Conservation (phyloP, 2,888 invertebrate genomes). For the Physocephala rufipes region DNA sequence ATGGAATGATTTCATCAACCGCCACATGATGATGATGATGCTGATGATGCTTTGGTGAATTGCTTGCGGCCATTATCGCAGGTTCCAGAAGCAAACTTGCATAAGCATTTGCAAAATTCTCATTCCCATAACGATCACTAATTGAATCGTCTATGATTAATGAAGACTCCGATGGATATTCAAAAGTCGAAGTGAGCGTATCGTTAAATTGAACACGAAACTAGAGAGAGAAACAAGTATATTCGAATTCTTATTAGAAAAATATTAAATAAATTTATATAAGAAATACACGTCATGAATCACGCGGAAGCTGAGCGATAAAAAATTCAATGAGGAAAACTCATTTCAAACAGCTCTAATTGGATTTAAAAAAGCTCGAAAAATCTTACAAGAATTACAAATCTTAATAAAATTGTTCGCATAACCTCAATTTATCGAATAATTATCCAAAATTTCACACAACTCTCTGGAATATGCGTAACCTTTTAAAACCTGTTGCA, state of each 20-base stretch:
- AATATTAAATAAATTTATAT: too few species aligned
- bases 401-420: neutral
- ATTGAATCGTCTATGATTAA: slow-evolving; percentile 74
- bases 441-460: too few species aligned
- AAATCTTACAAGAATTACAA: neutral
- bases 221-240: slow-evolving; percentile 67
- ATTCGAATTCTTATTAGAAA: too few species aligned
- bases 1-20: slow-evolving; percentile 63
- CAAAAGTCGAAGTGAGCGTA: slow-evolving; percentile 85
- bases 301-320: too few species aligned
- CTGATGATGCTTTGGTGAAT: slow-evolving; percentile 49
- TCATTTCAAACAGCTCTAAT: too few species aligned
- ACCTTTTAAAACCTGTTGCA: slow-evolving; percentile 5
- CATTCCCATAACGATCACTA: slow-evolving; percentile 46
- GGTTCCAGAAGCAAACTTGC: slow-evolving; percentile 51
- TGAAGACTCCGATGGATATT: slow-evolving; percentile 92
- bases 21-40: slow-evolving; percentile 63
- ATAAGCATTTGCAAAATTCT: slow-evolving; percentile 44
- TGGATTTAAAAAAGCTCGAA: too few species aligned
- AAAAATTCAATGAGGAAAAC: too few species aligned
- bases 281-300: too few species aligned
- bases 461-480: neutral
- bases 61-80: slow-evolving; percentile 6
- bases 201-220: slow-evolving; percentile 91
- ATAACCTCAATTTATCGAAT: too few species aligned